Evolutionary conservation across 2,113 vertebrate species (phyloP), one percentile per base, ranked within the genome.

Genomic region (Siniperca chuatsi): DNA sequence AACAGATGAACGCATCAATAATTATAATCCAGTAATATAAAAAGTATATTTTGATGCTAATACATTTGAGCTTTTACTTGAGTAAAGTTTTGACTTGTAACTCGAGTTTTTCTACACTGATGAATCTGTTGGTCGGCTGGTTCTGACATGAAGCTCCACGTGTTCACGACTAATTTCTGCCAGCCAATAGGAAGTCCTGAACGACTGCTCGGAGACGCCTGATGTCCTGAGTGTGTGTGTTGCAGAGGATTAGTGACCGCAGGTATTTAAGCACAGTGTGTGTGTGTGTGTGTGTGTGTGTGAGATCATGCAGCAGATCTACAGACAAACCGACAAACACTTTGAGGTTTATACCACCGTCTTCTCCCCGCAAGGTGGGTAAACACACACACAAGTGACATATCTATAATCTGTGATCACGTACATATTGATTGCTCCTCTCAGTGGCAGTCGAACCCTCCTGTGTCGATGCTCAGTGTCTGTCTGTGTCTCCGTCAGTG

Each of bases 331-430:
- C 46, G 94, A 97, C n/a, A 93, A 97, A 78, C 95, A 97, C 82
- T 91, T 98, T 66, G 96, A 97, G 90, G 96, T 97, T 78, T 97
- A 96, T 88, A 97, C 95, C 91, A 97, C 96, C 1, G 94, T 98
- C 87, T 95, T 97, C 93, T 96, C 97, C 64, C 95, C 97, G 57
- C 97, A 97, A 93, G 95, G 96, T 97, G 90, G 95, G 96, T 95
- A 83, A 50, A 29, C 71, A 21, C 79, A 50, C 69, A 78, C 83
- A 61, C 64, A 23, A 40, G 75, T 58, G 73, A 18, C 4, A 15
- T 4, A 50, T 50, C 16, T 6, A 6, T 50, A 18, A 15, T 1
- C 48, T 50, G 48, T 50, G 1, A 50, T 46, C 44, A 13, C 15
- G 48, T 18, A 13, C 3, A 5, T 50, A 5, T 18, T 20, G 46